Base-by-base conservation (phyloP, 2,797 vertebrate genomes). In the Luscinia megarhynchos region DNA sequence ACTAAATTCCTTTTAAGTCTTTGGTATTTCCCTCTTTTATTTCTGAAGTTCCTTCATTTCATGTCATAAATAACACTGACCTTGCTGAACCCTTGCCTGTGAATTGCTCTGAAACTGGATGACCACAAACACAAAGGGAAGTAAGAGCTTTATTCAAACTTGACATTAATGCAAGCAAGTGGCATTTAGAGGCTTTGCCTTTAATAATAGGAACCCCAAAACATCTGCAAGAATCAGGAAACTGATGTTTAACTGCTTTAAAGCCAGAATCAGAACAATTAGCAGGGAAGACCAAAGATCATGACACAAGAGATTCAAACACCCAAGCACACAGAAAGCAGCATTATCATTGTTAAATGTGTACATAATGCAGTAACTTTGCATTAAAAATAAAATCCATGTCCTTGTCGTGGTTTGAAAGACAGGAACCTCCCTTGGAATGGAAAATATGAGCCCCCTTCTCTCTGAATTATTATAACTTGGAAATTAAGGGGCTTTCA, bases 21-120 rank as follows among this genome's bases (percentile, higher is more conserved):
- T 89, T 73, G 62, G 55, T 66, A 69, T 93, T 95, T 88, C 85
- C 72, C 24, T 87, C 57, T 84, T 85, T 90, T 83, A 80, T 86
- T 93, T 85, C 85, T 83, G 68, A 77, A 84, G 61, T 88, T 90
- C 80, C 74, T 95, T 91, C 43, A 55, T 91, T 82, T 94, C 19
- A 11, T 59, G 26, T 87, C 75, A 24, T 86, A 93, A 94, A 76
- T 78, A 94, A 70, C 68, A 58, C 38, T 83, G 69, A 83, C 87
- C 55, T 96, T 91, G 57, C 75, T 89, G 68, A 94, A 90, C 67
- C 7, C 3, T 46, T 84, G 54, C 55, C 40, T 32, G 0, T 64
- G 21, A 74, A 66, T 84, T 77, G 22, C 80, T 78, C 91, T 46
- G 53, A 66, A 73, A 72, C 64, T 34, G 26, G 16, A 11, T 51